Conservation (phyloP, 2,797 vertebrate species). For the Oryzias sinensis region DNA sequence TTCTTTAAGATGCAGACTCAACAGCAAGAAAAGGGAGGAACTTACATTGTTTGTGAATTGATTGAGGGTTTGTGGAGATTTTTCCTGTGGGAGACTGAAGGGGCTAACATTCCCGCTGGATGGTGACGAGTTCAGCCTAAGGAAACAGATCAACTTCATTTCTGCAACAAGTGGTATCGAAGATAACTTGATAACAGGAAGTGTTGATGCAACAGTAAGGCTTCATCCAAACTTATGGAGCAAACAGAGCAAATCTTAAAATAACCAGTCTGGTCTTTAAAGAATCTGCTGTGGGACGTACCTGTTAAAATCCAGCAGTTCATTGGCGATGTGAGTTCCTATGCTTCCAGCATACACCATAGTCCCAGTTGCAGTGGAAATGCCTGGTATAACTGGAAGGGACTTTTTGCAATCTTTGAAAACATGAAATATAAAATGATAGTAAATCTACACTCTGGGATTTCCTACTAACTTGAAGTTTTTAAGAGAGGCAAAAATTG, state of each 20-base stretch:
- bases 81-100: conserved; percentile 78
- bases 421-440: conserved; percentile 17
- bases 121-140: conserved; percentile 86
- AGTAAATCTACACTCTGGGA: background rate
- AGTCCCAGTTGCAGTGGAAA: conserved; percentile 77
- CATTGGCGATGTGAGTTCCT: conserved; percentile 88
- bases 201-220: too few species aligned
- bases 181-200: background rate
- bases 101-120: conserved; percentile 83
- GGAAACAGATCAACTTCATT: conserved; percentile 26
- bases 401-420: conserved; percentile 79
- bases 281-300: conserved; percentile 40
- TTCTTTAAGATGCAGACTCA: background rate
- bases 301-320: conserved; percentile 90
- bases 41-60: conserved; percentile 75
- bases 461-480: background rate
- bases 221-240: too few species aligned
- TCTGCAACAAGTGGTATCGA: background rate
- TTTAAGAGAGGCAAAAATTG: too few species aligned
- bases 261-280: background rate
- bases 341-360: conserved; percentile 89
- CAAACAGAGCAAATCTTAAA: background rate
- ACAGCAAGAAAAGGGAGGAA: conserved; percentile 7
- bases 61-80: conserved; percentile 72
- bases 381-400: conserved; percentile 81